Conservation (phyloP, 2,888 invertebrate genomes). For the Spisula solida region DNA sequence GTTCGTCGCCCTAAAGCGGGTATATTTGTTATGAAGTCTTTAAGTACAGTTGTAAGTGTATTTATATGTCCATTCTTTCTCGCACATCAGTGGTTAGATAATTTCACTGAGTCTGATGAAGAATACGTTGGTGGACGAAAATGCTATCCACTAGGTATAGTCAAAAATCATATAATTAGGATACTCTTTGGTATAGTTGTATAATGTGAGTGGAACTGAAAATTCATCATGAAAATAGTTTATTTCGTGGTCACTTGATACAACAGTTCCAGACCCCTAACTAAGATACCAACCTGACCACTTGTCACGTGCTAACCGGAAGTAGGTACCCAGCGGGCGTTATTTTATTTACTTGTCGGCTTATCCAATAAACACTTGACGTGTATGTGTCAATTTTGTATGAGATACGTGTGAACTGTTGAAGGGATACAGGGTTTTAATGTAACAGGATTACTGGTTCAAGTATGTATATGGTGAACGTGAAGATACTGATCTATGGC, state of each 20-base stretch:
- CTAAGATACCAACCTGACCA: background rate
- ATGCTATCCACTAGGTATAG: no score
- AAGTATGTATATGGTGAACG: slow-evolving; percentile 1
- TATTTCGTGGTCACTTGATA: background rate
- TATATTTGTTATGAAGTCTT: no score
- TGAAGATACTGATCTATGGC: background rate
- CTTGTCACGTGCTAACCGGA: slow-evolving; percentile 32
- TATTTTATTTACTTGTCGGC: slow-evolving; percentile 26
- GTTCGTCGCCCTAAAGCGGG: no score
- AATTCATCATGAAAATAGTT: background rate
- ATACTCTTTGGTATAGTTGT: no score
- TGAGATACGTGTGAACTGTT: slow-evolving; percentile 36
- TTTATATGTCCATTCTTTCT: no score
- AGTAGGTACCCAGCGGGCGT: slow-evolving; percentile 35
- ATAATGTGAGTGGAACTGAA: no score
- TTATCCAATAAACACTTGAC: slow-evolving; percentile 44
- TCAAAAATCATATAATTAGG: no score
- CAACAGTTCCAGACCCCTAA: background rate
- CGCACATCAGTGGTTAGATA: no score
- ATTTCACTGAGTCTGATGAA: no score
- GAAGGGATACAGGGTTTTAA: background rate
- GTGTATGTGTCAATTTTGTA: slow-evolving; percentile 26
- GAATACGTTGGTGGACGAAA: no score
- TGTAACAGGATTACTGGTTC: slow-evolving; percentile 29
- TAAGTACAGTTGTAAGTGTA: no score